Evolutionary conservation across 2,113 vertebrate genomes (phyloP), one percentile per base, ranked within the genome.

Genomic region (Brienomyrus longianalis): DNA sequence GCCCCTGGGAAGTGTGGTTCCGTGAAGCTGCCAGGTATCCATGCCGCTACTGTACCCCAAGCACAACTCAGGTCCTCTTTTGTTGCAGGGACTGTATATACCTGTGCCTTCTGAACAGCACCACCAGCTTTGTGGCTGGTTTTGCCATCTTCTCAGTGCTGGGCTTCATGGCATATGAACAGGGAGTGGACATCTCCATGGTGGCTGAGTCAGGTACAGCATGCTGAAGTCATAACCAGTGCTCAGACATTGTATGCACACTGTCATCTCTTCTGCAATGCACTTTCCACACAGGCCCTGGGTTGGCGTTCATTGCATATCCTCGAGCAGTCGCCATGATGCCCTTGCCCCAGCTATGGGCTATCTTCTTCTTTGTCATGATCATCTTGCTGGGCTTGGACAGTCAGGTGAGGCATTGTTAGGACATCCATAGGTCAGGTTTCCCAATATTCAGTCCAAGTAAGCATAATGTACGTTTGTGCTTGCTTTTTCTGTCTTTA

Each of bases 81-180:
- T 88, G 83, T 91, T 93, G 88, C 91, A 99, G 98, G 94, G 98
- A 98, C 93, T 97, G 97, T 95, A 90, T 98, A 15, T 96, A 97
- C 91, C 95, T 99, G 86, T 98, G 98, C 95, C 96, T 97, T 90
- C 93, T 99, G 92, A 99, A 99, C 93, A 99, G 98, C 56, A 95
- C 95, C 83, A 99, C 98, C 90, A 99, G 98, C 92, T 98, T 99
- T 56, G 90, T 97, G 52, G 97, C 98, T 9, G 98, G 98, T 10
- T 98, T 99, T 94, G 97, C 98, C 89, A 98, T 99, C 90, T 98
- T 99, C 94, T 98, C 98, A 39, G 97, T 95, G 83, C 95, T 98
- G 91, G 96, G 96, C 89, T 98, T 98, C 93, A 98, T 98, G 97
- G 96, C 97, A 3, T 95, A 88, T 74, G 96, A 98, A 89, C 97